Evolutionary conservation across 2,113 vertebrate genomes (phyloP), one percentile per base, ranked within the genome.

Genomic region (Panthera leo): DNA sequence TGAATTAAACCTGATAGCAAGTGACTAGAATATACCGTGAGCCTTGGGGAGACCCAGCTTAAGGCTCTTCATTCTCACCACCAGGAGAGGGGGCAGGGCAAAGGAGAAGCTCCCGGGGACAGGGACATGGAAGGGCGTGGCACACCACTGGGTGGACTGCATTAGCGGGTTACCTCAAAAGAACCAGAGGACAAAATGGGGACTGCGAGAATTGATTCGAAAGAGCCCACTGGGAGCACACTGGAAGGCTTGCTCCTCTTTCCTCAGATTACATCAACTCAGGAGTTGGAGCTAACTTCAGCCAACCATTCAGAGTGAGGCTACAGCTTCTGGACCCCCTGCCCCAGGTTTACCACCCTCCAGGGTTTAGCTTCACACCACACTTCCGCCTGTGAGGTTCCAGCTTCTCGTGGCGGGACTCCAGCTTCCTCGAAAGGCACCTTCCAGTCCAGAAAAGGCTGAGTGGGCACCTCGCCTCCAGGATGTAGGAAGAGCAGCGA

Each of bases 1-100:
- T 68, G 25, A 94, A 75, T 91, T 91, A 76, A 95, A 94, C 9
- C 15, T 65, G 93, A 76, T 19, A 39, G 18, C 61, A 88, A 39
- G 34, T 73, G 21, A 94, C 75, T 86, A 51, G 89, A 85, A 45
- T 8, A 67, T 5, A 65, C 13, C 16, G 5, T 45, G 29, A 10
- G 19, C 70, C 31, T 39, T n/a, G 1, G 15, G 42, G 18, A 91
- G 36, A 71, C 31, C 29, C 63, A 86, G 21, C 4, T 55, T 58
- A 61, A 45, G 42, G 31, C 8, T 86, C 45, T 73, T 90, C 75
- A 61, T 53, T 79, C 16, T 42, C 6, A 12, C 45, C n/a, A 9
- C 5, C 7, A 14, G 25, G 2, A 34, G 42, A 25, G 6, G 18
- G 9, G 36, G 42, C 7, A 8, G 7, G 18, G n/a, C 7, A 55